Base-by-base conservation (phyloP, 2,888 invertebrate genomes). In the Heterodera filipjevi region DNA sequence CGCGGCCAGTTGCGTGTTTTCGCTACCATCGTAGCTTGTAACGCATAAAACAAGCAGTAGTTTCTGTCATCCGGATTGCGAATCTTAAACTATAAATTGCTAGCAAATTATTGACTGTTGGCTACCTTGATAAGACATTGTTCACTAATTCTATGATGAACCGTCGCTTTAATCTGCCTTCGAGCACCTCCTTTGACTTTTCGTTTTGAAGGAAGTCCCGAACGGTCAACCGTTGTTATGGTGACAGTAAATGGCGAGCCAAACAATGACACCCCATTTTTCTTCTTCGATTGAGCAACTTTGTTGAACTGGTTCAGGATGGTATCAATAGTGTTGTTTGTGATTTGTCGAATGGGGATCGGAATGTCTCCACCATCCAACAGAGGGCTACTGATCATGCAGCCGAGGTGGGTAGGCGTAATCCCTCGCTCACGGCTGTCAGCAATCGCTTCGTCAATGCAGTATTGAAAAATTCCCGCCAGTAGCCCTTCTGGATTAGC, bases 51-150 rank as follows among this genome's bases (percentile, higher is more conserved):
- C 12, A 66, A 12, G 33, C 66, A 66, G 33, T 66, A 33, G 66
- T 66, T 66, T 1, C 33, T 8, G 19, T 8, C 68, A 22, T 68
- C 68, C 3, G 39, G 16, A 22, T 68, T 68, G 39, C 22, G 14
- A 2, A 71, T 71, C 71, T 71, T 27, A 70, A 71, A 71, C 39
- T 1, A 1, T 6, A n/a, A n/a, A n/a, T n/a, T n/a, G n/a, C n/a
- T n/a, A n/a, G n/a, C n/a, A n/a, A n/a, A n/a, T n/a, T n/a, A n/a
- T n/a, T n/a, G n/a, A n/a, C n/a, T n/a, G n/a, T n/a, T n/a, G n/a
- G n/a, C n/a, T n/a, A 70, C 70, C 70, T 70, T 70, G 1, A 70
- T 70, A 0, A 70, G 27, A 70, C 70, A n/a, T 10, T 27, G 70
- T 8, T n/a, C 22, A 30, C 32, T 71, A 10, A 71, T 30, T 3